Percentiles rank a stretch among this genome's conserved stretches.
phyloP scores from a whole-genome alignment of 1,140 invertebrate genomes.

The Microplitis demolitor region DNA sequence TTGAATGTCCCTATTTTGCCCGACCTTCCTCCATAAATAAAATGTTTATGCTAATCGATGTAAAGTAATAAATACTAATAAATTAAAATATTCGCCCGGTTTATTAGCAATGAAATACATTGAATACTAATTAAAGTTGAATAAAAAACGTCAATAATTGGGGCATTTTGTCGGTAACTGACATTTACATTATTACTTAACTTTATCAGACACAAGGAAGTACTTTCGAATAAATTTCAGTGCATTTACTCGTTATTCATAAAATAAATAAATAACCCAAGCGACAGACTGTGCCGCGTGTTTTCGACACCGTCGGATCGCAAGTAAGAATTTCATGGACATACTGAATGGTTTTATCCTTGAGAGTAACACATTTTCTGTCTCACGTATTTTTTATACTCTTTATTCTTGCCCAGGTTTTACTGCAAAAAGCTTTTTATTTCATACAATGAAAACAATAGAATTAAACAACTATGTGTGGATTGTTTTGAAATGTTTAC shows the following conservation, averaged over 20 bases:
- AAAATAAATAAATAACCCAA: neutral
- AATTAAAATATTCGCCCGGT: too few species aligned
- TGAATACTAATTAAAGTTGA: too few species aligned
- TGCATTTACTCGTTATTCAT: conserved; percentile 19
- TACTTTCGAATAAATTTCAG: neutral
- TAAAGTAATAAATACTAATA: too few species aligned
- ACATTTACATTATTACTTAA: too few species aligned
- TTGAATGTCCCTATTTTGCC: too few species aligned
- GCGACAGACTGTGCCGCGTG: conserved; percentile 8
- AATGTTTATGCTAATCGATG: too few species aligned
- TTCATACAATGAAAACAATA: neutral
- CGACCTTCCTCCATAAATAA: too few species aligned
- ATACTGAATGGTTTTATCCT: conserved; percentile 15
- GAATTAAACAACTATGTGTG: neutral
- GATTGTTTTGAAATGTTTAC: conserved; percentile 8
- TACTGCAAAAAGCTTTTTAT: neutral
- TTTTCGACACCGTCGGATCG: conserved; percentile 21
- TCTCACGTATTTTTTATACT: neutral
- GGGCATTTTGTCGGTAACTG: too few species aligned
- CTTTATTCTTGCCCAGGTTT: neutral
- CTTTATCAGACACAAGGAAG: too few species aligned
- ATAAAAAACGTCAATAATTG: too few species aligned
- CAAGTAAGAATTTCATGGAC: conserved; percentile 24
- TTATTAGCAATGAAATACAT: too few species aligned
- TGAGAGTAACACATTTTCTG: conserved; percentile 12